Conservation (phyloP, 2,888 invertebrate genomes). For the Cheilosia pagana region DNA sequence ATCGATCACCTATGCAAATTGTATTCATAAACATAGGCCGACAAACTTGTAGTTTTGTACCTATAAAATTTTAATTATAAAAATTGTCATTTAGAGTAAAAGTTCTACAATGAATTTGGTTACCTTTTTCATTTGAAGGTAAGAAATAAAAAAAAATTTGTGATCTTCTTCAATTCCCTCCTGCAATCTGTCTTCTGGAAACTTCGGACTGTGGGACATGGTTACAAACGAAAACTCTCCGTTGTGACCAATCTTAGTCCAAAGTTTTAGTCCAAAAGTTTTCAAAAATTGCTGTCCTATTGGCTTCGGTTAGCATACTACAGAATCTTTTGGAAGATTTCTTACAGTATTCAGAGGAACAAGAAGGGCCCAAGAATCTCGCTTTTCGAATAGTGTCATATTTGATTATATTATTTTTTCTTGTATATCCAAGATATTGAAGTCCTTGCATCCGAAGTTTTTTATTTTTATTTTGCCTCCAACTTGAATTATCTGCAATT, state of each 20-base stretch:
- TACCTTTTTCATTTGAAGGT: conserved; percentile 15
- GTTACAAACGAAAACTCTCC: too few species aligned
- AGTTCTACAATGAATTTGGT: background rate
- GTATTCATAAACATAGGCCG: conserved; percentile 10
- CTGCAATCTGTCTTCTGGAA: too few species aligned
- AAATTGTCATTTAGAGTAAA: background rate
- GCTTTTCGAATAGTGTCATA: conserved; percentile 14
- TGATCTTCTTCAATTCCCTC: too few species aligned
- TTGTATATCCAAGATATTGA: too few species aligned
- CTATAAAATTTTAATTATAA: background rate
- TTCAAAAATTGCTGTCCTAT: background rate
- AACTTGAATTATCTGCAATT: conserved; percentile 1
- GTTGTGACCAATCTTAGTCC: too few species aligned
- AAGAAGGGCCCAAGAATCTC: conserved; percentile 8
- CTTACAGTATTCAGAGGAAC: conserved; percentile 12
- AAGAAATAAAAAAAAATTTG: too few species aligned
- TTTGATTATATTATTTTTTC: too few species aligned
- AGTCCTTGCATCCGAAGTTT: too few species aligned
- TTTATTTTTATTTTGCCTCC: too few species aligned
- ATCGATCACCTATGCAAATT: conserved; percentile 20
- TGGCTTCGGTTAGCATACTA: conserved; percentile 9
- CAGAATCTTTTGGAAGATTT: conserved; percentile 2
- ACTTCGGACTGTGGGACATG: too few species aligned
- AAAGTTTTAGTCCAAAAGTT: too few species aligned
- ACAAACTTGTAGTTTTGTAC: conserved; percentile 23